These are phyloP conservation scores for Macrostomum lignano DNA, from an alignment of 1,140 invertebrate genomes.

Conservation along the genomic window DNA sequence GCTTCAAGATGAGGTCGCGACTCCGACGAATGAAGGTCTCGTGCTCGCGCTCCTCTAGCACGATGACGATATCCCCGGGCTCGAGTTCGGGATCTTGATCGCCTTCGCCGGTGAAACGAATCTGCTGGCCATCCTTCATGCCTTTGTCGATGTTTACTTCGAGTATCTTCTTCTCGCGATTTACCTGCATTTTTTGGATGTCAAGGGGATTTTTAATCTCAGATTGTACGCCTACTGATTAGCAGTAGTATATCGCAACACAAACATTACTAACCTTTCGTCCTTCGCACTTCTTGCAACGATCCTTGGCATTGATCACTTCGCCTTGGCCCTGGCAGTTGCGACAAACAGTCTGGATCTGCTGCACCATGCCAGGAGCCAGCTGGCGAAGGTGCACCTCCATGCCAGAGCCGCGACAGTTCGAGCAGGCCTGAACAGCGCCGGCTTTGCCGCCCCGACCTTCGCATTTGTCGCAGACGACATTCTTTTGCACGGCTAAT, in stretches of 20 bases:
- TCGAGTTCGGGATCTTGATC: conserved; percentile 74
- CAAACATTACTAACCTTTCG: conserved; percentile 61
- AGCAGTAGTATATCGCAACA: no score
- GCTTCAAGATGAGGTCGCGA: conserved; percentile 52
- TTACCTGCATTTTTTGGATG: no score
- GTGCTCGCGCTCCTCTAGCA: conserved; percentile 85
- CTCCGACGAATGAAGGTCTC: conserved; percentile 43
- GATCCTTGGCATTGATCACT: conserved; percentile 38
- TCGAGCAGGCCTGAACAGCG: conserved; percentile 51
- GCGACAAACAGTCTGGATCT: conserved; percentile 57
- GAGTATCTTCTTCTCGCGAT: conserved; percentile 68
- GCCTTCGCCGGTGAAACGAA: conserved; percentile 70
- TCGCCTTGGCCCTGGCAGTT: conserved; percentile 59
- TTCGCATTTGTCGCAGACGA: conserved; percentile 89
- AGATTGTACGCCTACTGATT: no score
- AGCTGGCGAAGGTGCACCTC: conserved; percentile 66
- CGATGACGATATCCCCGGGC: conserved; percentile 74
- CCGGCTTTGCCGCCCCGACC: conserved; percentile 65
- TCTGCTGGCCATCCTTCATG: conserved; percentile 84
- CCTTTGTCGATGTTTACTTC: conserved; percentile 90
- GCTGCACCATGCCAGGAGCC: conserved; percentile 77
- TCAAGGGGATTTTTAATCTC: no score
- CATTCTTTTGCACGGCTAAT: conserved; percentile 72
- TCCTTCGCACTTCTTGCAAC: conserved; percentile 63
- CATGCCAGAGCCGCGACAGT: conserved; percentile 63